Conservation (phyloP, 2,888 invertebrate species). For the Trichogramma dendrolimi region DNA sequence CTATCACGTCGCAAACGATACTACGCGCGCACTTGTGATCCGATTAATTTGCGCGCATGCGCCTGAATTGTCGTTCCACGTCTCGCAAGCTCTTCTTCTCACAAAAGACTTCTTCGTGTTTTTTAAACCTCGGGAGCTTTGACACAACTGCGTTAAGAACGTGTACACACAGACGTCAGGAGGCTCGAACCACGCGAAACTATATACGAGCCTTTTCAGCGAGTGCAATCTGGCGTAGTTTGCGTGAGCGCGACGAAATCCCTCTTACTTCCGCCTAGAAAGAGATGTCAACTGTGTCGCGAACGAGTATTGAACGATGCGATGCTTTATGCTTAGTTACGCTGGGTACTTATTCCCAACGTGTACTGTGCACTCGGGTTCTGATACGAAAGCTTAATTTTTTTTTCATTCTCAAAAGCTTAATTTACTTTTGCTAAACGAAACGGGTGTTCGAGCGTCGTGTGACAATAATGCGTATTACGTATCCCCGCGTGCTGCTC, state of each 20-base stretch:
- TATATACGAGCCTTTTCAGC: conserved; percentile 42
- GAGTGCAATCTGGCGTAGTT: conserved; percentile 45
- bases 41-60: conserved; percentile 37
- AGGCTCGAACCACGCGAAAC: not conserved
- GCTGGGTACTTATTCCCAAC: not conserved
- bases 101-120: not conserved
- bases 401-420: too few species aligned
- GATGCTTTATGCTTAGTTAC: not conserved
- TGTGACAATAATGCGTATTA: too few species aligned
- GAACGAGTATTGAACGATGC: not conserved
- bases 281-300: too few species aligned
- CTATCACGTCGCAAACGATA: not conserved
- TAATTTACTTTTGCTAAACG: too few species aligned
- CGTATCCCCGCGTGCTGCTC: too few species aligned
- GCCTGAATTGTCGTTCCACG: conserved; percentile 13
- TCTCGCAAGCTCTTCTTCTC: not conserved
- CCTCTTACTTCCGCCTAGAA: too few species aligned
- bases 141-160: conserved; percentile 23
- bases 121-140: not conserved
- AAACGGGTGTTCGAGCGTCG: too few species aligned
- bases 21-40: conserved; percentile 18
- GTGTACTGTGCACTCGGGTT: not conserved
- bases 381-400: not conserved
- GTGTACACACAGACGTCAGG: too few species aligned
- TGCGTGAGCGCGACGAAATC: too few species aligned